Percentiles rank a stretch among this genome's conserved stretches.
phyloP scores from a whole-genome alignment of 2,888 invertebrate species.

The Dione juno region DNA sequence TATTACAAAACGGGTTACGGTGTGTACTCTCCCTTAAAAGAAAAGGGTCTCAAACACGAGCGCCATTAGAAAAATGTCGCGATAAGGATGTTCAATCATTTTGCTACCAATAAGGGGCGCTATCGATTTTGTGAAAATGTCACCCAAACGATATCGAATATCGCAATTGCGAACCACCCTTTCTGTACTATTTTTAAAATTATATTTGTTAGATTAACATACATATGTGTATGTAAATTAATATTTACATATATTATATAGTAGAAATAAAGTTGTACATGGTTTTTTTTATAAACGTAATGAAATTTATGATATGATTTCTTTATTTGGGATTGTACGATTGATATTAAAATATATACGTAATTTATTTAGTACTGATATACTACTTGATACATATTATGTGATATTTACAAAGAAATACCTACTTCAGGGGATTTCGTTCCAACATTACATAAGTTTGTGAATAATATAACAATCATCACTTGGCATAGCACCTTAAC shows the following conservation, averaged over 20 bases:
- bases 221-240: slow-evolving; percentile 25
- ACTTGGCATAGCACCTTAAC: no score
- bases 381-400: no score
- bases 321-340: neutral
- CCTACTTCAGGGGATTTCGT: no score
- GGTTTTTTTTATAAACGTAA: neutral
- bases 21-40: slow-evolving; percentile 67
- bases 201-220: slow-evolving; percentile 39
- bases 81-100: slow-evolving; percentile 84
- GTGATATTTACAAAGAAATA: no score
- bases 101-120: slow-evolving; percentile 81
- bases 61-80: slow-evolving; percentile 83
- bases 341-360: neutral
- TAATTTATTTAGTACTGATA: no score
- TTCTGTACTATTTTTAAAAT: slow-evolving; percentile 45
- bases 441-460: no score
- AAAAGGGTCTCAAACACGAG: slow-evolving; percentile 80
- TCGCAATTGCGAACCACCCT: slow-evolving; percentile 54
- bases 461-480: no score
- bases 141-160: slow-evolving; percentile 73
- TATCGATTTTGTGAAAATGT: slow-evolving; percentile 82
- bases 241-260: neutral
- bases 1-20: slow-evolving; percentile 29
- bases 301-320: neutral
- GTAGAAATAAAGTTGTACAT: no score